Evolutionary conservation across 2,797 vertebrate genomes (phyloP).

Genomic region (Melanotaenia maccullochi): DNA sequence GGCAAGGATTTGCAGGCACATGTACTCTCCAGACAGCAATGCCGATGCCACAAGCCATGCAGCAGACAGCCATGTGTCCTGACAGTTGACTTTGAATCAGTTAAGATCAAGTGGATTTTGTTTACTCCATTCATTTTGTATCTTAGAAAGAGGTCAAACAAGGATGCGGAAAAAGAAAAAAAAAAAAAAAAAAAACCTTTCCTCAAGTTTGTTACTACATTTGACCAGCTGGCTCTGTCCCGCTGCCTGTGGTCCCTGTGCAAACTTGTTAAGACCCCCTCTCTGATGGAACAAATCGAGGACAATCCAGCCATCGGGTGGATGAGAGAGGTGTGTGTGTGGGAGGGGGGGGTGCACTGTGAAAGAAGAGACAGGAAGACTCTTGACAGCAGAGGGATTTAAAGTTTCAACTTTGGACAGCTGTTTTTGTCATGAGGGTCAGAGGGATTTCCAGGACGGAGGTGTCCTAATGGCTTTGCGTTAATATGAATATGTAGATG

Average conservation of each 20-base stretch:
- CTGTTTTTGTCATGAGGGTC: constrained; percentile 54
- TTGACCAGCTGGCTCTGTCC: constrained; percentile 43
- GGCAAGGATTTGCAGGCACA: constrained; percentile 34
- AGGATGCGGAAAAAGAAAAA: constrained; percentile 34
- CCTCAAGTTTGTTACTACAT: constrained; percentile 24
- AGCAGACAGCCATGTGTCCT: constrained; percentile 69
- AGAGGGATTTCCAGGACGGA: constrained; percentile 75
- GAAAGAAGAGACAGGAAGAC: constrained; percentile 33
- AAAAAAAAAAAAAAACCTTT: constrained; percentile 36
- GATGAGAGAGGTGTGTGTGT: neutral
- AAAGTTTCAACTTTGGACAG: constrained; percentile 69
- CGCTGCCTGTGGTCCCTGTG: constrained; percentile 40
- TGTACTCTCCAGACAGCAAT: constrained; percentile 23
- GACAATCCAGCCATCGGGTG: constrained; percentile 46
- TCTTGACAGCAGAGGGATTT: constrained; percentile 64
- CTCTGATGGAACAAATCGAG: constrained; percentile 52
- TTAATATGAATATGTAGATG: constrained; percentile 73
- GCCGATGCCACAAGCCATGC: constrained; percentile 43
- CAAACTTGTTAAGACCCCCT: constrained; percentile 34
- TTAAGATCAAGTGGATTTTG: constrained; percentile 62
- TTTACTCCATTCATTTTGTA: constrained; percentile 36
- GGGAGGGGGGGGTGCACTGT: neutral
- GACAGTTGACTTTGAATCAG: constrained; percentile 77
- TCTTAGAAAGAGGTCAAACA: constrained; percentile 25
- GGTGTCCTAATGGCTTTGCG: constrained; percentile 76